A percentile compares a stretch with the other conserved stretches of the same genome.
phyloP scores from a whole-genome alignment of 1,140 invertebrate species.

The Diabrotica undecimpunctata region DNA sequence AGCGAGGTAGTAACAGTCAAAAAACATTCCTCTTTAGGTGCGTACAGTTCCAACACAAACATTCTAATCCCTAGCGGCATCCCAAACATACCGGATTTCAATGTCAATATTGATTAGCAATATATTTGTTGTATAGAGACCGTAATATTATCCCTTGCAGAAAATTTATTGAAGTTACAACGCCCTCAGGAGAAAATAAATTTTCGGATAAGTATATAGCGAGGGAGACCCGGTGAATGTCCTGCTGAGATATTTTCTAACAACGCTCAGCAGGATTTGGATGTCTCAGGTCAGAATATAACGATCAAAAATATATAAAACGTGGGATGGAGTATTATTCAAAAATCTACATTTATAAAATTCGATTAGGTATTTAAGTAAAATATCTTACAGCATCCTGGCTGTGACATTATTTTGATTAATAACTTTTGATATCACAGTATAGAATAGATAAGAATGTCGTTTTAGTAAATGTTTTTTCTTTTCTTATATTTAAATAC shows the following conservation, averaged over 20 bases:
- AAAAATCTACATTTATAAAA: no score
- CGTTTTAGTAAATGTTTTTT: no score
- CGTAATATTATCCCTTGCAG: neutral
- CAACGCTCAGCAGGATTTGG: neutral
- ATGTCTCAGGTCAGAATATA: neutral
- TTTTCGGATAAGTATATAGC: neutral
- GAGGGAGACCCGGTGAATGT: neutral
- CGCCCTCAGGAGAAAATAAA: slow-evolving; percentile 1
- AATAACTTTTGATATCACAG: no score
- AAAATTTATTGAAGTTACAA: neutral
- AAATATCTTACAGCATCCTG: no score
- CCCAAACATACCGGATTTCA: neutral
- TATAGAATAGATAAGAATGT: no score
- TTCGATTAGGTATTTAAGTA: no score
- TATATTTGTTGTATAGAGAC: neutral
- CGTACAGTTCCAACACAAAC: no score
- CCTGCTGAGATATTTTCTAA: neutral
- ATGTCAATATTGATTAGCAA: neutral
- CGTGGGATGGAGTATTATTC: no score
- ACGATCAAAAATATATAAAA: neutral
- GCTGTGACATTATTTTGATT: no score
- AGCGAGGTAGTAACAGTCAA: no score
- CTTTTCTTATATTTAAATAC: no score
- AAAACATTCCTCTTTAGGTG: no score
- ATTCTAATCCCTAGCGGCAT: neutral